Percentiles rank a stretch among this genome's conserved stretches.
phyloP scores from a whole-genome alignment of 2,888 invertebrate species.

The Zhuqinia jingwanae region DNA sequence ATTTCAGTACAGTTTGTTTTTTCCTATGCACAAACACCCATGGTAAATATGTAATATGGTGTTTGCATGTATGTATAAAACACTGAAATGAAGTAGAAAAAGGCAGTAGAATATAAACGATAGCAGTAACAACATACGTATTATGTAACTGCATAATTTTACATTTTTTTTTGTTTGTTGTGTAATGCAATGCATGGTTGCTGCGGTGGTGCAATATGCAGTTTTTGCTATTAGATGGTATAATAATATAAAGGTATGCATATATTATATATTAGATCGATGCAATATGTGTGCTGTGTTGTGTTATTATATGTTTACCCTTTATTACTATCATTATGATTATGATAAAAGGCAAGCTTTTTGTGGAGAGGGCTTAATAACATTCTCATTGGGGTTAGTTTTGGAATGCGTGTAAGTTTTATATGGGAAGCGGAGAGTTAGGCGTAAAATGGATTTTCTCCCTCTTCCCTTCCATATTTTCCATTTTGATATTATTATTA shows the following conservation, averaged over 20 bases:
- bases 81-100: slow-evolving; percentile 16
- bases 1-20: background rate
- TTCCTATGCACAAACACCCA: slow-evolving; percentile 1
- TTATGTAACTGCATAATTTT: slow-evolving; percentile 40
- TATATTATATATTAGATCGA: too few relatives aligned
- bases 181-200: slow-evolving; percentile 4
- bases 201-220: too few relatives aligned
- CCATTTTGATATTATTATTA: background rate
- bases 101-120: slow-evolving; percentile 36
- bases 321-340: slow-evolving; percentile 65
- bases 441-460: slow-evolving; percentile 43
- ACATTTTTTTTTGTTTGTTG: slow-evolving; percentile 40
- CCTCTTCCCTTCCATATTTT: too few relatives aligned
- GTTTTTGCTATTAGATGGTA: too few relatives aligned
- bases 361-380: slow-evolving; percentile 59
- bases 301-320: slow-evolving; percentile 1
- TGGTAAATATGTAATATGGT: too few relatives aligned
- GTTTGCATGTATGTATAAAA: slow-evolving; percentile 8
- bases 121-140: background rate
- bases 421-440: slow-evolving; percentile 18
- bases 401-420: background rate
- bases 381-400: slow-evolving; percentile 62
- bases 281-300: slow-evolving; percentile 20
- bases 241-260: too few relatives aligned
- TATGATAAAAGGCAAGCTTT: slow-evolving; percentile 48